These are phyloP conservation scores for Amniataba percoides DNA, from an alignment of 2,797 vertebrate species.

Conservation along the genomic window DNA sequence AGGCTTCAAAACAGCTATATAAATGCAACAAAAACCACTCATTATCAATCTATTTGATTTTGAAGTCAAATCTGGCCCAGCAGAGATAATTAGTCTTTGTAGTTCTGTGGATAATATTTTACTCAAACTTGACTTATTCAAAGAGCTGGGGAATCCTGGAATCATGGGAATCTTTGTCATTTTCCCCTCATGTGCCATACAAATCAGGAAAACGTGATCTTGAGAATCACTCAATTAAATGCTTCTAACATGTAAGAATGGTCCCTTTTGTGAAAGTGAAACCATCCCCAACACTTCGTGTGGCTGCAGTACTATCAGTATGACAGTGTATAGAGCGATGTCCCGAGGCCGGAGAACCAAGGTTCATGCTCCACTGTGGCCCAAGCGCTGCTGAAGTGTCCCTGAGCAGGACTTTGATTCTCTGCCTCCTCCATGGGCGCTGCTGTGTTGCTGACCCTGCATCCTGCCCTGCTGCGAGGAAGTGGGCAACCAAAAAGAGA, in stretches of 20 bases:
- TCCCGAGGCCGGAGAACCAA: constrained; percentile 40
- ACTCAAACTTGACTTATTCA: too few species aligned
- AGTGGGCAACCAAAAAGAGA: constrained; percentile 44
- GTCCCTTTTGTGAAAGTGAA: too few species aligned
- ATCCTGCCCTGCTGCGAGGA: constrained; percentile 49
- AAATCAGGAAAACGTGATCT: too few species aligned
- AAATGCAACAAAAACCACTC: too few species aligned
- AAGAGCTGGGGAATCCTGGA: too few species aligned
- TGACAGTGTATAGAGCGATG: constrained; percentile 24
- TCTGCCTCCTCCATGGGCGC: constrained; percentile 44
- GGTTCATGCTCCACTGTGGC: constrained; percentile 15
- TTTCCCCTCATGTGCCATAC: too few species aligned
- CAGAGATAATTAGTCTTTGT: too few species aligned
- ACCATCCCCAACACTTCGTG: neutral
- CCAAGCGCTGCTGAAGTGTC: constrained; percentile 58
- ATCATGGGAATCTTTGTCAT: too few species aligned
- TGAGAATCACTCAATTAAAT: neutral
- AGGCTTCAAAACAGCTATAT: too few species aligned
- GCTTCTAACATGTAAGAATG: neutral
- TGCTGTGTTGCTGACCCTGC: constrained; percentile 47
- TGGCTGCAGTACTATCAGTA: constrained; percentile 3
- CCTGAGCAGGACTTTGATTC: constrained; percentile 62
- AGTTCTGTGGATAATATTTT: too few species aligned
- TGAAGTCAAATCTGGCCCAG: too few species aligned
- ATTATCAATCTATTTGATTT: too few species aligned